Base-by-base conservation (phyloP, 1,140 invertebrate species). In the Solenopsis invicta region DNA sequence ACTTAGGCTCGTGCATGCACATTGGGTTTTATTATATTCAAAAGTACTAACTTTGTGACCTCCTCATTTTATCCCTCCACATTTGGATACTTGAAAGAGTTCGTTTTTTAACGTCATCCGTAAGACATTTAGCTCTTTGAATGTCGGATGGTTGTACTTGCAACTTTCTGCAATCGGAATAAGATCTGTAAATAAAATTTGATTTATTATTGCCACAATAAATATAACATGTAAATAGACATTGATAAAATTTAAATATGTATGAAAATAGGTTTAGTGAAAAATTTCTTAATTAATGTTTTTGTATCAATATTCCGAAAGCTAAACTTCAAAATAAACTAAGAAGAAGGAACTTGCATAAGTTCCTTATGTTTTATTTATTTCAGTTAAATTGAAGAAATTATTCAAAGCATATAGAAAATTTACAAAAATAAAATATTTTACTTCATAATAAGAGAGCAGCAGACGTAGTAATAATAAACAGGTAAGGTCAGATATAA, bases 41-140 rank as follows among this genome's bases (percentile, higher is more conserved):
- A 37, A 37, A 24, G 5, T 21, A 50, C 80, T 84, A 18, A 84
- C 80, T 62, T 12, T 16, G 8, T 16, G 21, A 5, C 0, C 62
- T 74, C 3, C 54, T 84, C 69, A 62, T 84, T n/a, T 61, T 84
- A 2, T 84, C 13, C 2, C 48, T 74, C 80, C 80, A 84, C 13
- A 18, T 75, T 50, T 84, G 12, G 4, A 84, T 75, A 37, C 69
- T 84, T 0, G 29, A 24, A 34, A 74, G 16, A 0, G 80, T 84
- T 41, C 69, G 69, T 12, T 37, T 59, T 48, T 84, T 84, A 61
- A 84, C 69, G 0, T 84, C 80, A 6, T 45, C n/a, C 13, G 78
- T 29, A 4, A 81, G 50, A 54, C 18, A 6, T 13, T 6, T 81
- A 0, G 10, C 29, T 59, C 34, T 48, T n/a, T 5, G n/a, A 56